These are phyloP conservation scores for Imbricaverruca yamaguchii DNA, from an alignment of 2,888 invertebrate species.

Conservation along the genomic window DNA sequence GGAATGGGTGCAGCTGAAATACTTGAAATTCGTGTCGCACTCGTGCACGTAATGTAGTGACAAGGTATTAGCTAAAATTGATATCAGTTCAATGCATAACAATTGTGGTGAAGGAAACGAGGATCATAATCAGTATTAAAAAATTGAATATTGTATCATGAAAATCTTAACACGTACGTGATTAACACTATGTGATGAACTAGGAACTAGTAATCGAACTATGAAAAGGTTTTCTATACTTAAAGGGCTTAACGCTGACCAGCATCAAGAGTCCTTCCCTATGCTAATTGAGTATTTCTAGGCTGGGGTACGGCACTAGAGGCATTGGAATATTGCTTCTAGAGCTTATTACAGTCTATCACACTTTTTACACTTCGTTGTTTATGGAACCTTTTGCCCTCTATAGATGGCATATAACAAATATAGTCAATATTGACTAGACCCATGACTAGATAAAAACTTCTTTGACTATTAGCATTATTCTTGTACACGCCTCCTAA, in stretches of 20 bases:
- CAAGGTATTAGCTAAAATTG: too few species aligned
- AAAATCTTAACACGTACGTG: too few species aligned
- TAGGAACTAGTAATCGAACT: background rate
- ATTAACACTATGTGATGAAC: too few species aligned
- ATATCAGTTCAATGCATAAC: too few species aligned
- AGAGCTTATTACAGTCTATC: background rate
- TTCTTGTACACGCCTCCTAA: background rate
- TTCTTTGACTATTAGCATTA: background rate
- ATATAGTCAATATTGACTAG: background rate
- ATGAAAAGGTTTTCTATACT: background rate
- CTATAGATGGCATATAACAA: background rate
- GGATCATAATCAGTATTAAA: too few species aligned
- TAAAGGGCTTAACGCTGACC: background rate
- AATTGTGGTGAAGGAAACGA: too few species aligned
- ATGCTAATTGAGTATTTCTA: constrained; percentile 12
- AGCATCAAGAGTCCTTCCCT: background rate
- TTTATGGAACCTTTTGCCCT: constrained; percentile 8
- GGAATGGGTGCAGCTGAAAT: too few species aligned
- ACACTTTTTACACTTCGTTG: constrained; percentile 15
- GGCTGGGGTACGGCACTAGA: background rate
- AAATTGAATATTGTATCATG: too few species aligned
- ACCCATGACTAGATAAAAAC: background rate
- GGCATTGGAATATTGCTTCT: constrained; percentile 6
- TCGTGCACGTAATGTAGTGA: too few species aligned
- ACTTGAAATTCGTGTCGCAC: too few species aligned